Evolutionary conservation across 2,797 vertebrate genomes (phyloP), one percentile per base, ranked within the genome.

Genomic region (Lithobates pipiens): DNA sequence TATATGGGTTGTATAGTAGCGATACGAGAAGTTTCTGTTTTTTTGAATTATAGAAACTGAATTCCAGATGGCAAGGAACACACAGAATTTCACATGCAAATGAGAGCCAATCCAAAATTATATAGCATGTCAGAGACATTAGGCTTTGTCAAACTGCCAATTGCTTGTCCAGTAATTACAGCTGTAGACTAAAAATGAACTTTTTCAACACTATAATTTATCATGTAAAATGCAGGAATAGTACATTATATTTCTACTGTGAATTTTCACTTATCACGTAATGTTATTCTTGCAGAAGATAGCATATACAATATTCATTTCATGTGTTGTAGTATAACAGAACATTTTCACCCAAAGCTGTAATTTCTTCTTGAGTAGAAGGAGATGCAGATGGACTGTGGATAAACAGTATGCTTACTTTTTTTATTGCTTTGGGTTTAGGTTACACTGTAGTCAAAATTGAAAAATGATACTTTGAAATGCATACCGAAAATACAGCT

Each of bases 71-170:
- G 79, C 85, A 77, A 75, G 72, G 42, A 77, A 29, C 80, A 82
- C 50, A 9, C 73, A 67, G 36, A 67, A 86, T 86, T 86, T 73
- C 76, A 77, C 80, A 86, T 73, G 80, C 80, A 82, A 78, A 77
- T 86, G 80, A 82, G 54, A 82, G 27, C 85, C 85, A 82, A 57
- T 86, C 79, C 68, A 82, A 86, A 86, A n/a, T 86, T 82, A 86
- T 71, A 86, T 77, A 82, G 79, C 63, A 82, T 86, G 85, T 82
- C 85, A 73, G 69, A 77, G 76, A 54, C 85, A 77, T 82, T 61
- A 77, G 11, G 74, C 75, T 76, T 80, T 86, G 78, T 86, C 84
- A 86, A 73, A 76, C 80, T 82, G 85, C 85, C 85, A 86, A 82
- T 72, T 86, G 67, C 85, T 77, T 77, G 80, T 71, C 73, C 67